Conservation (phyloP, 2,888 invertebrate genomes). For the Amiota communis region DNA sequence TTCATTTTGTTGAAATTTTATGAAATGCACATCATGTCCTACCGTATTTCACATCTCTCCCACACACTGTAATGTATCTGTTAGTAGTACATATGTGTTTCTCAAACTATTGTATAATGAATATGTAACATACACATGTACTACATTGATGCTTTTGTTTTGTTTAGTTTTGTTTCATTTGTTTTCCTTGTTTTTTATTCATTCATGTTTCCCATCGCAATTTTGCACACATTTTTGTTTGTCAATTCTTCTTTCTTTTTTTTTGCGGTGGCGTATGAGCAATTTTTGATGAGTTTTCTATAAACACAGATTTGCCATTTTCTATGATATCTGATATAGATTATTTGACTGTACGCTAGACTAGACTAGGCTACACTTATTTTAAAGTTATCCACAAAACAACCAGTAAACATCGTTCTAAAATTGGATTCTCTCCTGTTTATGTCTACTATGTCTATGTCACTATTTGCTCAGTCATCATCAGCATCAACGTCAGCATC, state of each 20-base stretch:
- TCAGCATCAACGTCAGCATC: no score
- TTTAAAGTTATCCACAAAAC: no score
- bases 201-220: no score
- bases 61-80: background rate
- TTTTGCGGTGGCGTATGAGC: slow-evolving; percentile 7
- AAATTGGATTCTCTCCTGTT: no score
- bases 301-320: background rate
- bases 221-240: background rate
- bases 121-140: no score
- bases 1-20: slow-evolving; percentile 14
- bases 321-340: background rate
- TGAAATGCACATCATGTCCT: slow-evolving; percentile 15
- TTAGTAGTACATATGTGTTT: background rate
- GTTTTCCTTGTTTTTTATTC: background rate
- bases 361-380: no score
- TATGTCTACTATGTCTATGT: no score
- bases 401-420: no score
- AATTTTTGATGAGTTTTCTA: slow-evolving; percentile 15
- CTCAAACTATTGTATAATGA: slow-evolving; percentile 14
- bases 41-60: background rate
- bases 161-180: background rate
- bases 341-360: background rate
- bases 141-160: background rate
- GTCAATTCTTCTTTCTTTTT: background rate
- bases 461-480: no score